A percentile compares a stretch with the other conserved stretches of the same genome.
phyloP scores from a whole-genome alignment of 2,888 invertebrate species.

The Meandrusa payeni region DNA sequence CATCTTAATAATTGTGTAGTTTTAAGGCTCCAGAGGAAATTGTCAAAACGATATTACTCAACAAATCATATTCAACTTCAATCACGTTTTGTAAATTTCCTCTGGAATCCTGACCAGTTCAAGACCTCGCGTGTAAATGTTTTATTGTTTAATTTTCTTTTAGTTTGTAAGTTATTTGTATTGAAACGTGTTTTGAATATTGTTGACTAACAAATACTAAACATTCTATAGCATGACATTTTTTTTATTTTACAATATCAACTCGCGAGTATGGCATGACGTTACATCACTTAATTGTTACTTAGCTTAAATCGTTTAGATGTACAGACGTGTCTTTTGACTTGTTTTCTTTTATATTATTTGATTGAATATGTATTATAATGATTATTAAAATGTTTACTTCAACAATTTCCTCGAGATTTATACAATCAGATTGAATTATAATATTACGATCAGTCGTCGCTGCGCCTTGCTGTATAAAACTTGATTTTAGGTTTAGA shows the following conservation, averaged over 20 bases:
- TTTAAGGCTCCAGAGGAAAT: conserved; percentile 59
- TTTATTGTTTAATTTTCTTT: conserved; percentile 40
- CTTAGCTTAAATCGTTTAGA: conserved; percentile 43
- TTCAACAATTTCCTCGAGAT: conserved; percentile 62
- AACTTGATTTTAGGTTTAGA: conserved; percentile 71
- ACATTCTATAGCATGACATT: conserved; percentile 77
- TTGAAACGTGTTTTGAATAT: conserved; percentile 54
- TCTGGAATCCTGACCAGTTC: conserved; percentile 51
- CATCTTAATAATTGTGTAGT: conserved; percentile 36
- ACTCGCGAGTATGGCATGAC: conserved; percentile 79
- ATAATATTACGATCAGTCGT: conserved; percentile 43
- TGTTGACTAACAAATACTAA: conserved; percentile 78
- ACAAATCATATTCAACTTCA: conserved; percentile 55
- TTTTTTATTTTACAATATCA: conserved; percentile 58
- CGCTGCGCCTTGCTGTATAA: conserved; percentile 65
- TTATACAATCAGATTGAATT: conserved; percentile 26
- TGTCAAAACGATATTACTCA: conserved; percentile 57
- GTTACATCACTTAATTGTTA: conserved; percentile 41
- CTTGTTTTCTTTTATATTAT: conserved; percentile 55
- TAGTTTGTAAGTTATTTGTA: conserved; percentile 32
- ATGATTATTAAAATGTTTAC: conserved; percentile 58
- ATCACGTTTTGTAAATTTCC: conserved; percentile 65
- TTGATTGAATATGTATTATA: conserved; percentile 39
- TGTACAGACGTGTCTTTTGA: conserved; percentile 50
- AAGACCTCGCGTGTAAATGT: conserved; percentile 40